Evolutionary conservation across 2,888 invertebrate species (phyloP), one percentile per base, ranked within the genome.

Genomic region (Synanthedon andrenaeformis): DNA sequence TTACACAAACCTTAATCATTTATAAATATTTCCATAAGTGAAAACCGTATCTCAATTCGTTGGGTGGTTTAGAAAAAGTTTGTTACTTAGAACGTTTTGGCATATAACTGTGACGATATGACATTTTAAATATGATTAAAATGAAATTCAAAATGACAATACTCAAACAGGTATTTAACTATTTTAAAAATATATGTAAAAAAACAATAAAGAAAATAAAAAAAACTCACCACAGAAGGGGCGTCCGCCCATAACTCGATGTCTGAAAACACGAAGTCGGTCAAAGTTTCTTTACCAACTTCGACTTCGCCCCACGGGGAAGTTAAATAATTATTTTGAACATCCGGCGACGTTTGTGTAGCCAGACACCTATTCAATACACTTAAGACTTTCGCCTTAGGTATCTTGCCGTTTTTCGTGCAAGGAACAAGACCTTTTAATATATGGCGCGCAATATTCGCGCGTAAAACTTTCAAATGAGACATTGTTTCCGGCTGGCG

Each of bases 161-260:
- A 28, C 6, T 8, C 8, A 8, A 28, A 28, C 8, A 8, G 8
- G 28, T 8, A 28, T 23, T 23, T 35, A 35, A 35, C 28, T 28
- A 10, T 35, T 35, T 35, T 3, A 35, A 35, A 35, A 23, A 5
- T 3, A 23, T 23, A 5, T 23, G 23, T 23, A 3, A 28, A 6
- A 28, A 3, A 4, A 23, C 5, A 45, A 45, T 45, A 4, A 42
- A 42, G n/a, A 42, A 42, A 42, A 5, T 11, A 42, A 12, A 12
- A 45, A n/a, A 49, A 58, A 89, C 91, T 91, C 81, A 93, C 93
- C 80, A 91, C 82, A 55, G 90, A 90, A 28, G 91, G 90, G 59
- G 88, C 79, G 61, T 91, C 89, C 10, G 88, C 76, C 89, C 90
- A 91, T 56, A 88, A 67, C 51, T 89, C 89, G 35, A 84, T 62